Conservation (phyloP, 2,888 invertebrate species). For the Troilus luridus region DNA sequence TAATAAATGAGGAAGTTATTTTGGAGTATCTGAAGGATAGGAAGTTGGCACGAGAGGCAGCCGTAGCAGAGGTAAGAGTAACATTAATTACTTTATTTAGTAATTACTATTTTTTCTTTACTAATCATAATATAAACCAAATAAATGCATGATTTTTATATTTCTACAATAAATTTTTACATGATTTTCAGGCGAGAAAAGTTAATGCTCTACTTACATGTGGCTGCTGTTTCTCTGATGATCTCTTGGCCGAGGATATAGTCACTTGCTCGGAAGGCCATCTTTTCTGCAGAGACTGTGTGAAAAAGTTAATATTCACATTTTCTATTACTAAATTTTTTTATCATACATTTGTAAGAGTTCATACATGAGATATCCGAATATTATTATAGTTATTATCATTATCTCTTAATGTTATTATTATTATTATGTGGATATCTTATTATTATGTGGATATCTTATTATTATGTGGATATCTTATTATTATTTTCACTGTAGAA, state of each 20-base stretch:
- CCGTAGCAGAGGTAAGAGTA: constrained; percentile 40
- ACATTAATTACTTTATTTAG: background rate
- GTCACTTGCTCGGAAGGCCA: constrained; percentile 68
- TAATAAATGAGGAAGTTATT: constrained; percentile 44
- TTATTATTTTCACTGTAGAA: too few species aligned
- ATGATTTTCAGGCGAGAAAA: constrained; percentile 33
- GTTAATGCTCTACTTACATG: constrained; percentile 56
- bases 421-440: too few species aligned
- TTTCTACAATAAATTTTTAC: background rate
- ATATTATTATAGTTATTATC: too few species aligned
- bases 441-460: too few species aligned
- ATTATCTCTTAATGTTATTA: too few species aligned
- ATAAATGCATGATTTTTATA: background rate
- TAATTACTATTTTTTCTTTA: too few species aligned
- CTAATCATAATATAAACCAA: background rate
- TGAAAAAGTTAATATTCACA: constrained; percentile 67
- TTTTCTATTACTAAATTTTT: background rate
- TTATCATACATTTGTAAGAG: background rate
- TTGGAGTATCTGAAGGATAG: background rate
- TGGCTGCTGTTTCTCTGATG: constrained; percentile 62
- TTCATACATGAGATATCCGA: background rate
- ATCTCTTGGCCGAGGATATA: constrained; percentile 57
- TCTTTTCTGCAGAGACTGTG: constrained; percentile 70
- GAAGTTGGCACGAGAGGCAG: background rate
- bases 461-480: too few species aligned